Evolutionary conservation across 23 tunicate genomes (phyloP).

Genomic region (Halocynthia aurantium): DNA sequence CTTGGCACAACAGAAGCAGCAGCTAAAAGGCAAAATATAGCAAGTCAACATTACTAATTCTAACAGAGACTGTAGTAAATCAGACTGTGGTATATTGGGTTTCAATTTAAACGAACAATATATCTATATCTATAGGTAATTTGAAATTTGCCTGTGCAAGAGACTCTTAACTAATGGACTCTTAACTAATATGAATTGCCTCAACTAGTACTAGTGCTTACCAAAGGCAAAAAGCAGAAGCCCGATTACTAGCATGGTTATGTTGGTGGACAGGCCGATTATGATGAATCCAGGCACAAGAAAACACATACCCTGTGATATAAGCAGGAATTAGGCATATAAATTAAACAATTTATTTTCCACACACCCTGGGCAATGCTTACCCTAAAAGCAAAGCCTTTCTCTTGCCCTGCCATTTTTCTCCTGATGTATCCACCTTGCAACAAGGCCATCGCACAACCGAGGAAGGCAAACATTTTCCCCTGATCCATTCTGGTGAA

Average conservation of each 20-base stretch:
- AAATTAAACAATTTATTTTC: no score
- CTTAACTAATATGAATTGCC: no score
- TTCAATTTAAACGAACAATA: no score
- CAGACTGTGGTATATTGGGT: no score
- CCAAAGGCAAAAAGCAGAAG: slow-evolving; percentile 63
- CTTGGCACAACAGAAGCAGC: slow-evolving; percentile 96
- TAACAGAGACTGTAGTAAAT: neutral
- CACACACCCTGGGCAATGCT: neutral
- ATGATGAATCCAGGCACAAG: slow-evolving; percentile 75
- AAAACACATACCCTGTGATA: slow-evolving; percentile 51
- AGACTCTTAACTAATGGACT: no score
- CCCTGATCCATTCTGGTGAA: slow-evolving; percentile 95
- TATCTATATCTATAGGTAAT: no score
- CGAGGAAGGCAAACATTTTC: slow-evolving; percentile 94
- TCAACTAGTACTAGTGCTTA: slow-evolving; percentile 15
- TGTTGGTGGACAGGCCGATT: slow-evolving; percentile 48
- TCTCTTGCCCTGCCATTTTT: slow-evolving; percentile 78
- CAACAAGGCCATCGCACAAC: slow-evolving; percentile 71
- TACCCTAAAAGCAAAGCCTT: slow-evolving; percentile 47
- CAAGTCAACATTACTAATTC: neutral
- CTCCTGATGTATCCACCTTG: slow-evolving; percentile 97
- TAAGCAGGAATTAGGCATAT: no score
- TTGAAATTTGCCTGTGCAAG: no score
- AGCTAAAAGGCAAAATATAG: slow-evolving; percentile 34
- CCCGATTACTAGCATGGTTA: slow-evolving; percentile 43